These are phyloP conservation scores for Enteromius treurensis DNA, from an alignment of 2,797 vertebrate genomes.

Conservation along the genomic window DNA sequence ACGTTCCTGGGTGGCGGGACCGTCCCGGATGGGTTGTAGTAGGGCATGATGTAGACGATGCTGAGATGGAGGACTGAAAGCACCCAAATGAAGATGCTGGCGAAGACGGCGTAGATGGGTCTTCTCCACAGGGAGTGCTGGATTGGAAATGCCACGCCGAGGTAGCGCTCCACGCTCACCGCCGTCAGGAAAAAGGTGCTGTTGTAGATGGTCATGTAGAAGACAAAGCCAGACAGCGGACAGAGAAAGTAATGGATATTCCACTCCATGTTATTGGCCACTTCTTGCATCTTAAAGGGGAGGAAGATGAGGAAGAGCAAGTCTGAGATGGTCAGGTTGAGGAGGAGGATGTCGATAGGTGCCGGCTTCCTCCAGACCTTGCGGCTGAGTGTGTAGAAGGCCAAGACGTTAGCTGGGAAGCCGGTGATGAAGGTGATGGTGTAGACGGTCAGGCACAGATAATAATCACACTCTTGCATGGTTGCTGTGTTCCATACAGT, in stretches of 20 bases:
- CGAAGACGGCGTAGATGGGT: constrained; percentile 75
- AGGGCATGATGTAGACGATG: constrained; percentile 79
- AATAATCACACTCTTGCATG: constrained; percentile 71
- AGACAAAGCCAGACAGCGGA: constrained; percentile 78
- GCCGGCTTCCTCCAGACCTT: constrained; percentile 79
- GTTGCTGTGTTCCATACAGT: constrained; percentile 41
- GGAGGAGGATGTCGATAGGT: constrained; percentile 82
- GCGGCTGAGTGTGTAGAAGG: constrained; percentile 75
- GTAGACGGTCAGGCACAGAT: constrained; percentile 76
- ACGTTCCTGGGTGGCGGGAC: background rate
- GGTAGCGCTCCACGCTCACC: constrained; percentile 82
- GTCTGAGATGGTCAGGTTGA: constrained; percentile 85
- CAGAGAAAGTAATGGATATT: constrained; percentile 79
- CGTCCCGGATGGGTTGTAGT: constrained; percentile 53
- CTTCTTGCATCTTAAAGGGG: constrained; percentile 85
- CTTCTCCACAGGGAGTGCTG: constrained; percentile 76
- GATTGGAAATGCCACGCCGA: constrained; percentile 84
- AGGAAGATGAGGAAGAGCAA: constrained; percentile 84
- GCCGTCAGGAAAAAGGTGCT: constrained; percentile 83
- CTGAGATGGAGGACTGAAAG: constrained; percentile 74
- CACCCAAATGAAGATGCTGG: constrained; percentile 81
- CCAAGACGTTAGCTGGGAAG: constrained; percentile 73
- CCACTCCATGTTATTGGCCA: constrained; percentile 71
- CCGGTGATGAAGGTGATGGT: constrained; percentile 78
- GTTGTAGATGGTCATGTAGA: constrained; percentile 87